Conservation (phyloP, 2,797 vertebrate species). For the Spinus olivaceus region DNA sequence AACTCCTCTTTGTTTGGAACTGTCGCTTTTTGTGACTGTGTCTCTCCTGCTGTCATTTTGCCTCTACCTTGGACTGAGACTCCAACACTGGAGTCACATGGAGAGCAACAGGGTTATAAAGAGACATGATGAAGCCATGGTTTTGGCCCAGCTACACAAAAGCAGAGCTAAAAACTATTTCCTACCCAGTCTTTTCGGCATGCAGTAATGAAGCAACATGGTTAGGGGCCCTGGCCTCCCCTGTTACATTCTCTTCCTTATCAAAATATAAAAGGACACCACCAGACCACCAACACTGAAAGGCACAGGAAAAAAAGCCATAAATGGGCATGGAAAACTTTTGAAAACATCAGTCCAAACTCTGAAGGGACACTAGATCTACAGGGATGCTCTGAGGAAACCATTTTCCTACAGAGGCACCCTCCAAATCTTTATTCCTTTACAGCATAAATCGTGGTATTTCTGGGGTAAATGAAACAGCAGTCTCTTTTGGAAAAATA, state of each 20-base stretch:
- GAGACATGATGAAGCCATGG: rapidly evolving
- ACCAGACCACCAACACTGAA: not conserved
- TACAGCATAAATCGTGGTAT: not conserved
- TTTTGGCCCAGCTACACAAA: not conserved
- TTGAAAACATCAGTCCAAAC: not conserved
- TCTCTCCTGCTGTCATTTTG: not conserved
- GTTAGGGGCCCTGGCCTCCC: not conserved
- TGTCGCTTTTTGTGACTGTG: not conserved
- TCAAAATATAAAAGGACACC: not conserved
- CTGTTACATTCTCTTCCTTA: not conserved
- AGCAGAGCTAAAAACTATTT: not conserved
- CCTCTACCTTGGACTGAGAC: not conserved
- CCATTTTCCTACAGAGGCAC: not conserved
- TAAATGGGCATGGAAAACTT: not conserved
- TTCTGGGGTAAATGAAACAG: not conserved
- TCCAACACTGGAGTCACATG: not conserved
- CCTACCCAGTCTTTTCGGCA: not conserved
- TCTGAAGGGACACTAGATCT: not conserved
- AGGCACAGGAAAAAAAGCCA: not conserved
- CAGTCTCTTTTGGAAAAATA: not conserved
- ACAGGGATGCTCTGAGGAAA: not conserved
- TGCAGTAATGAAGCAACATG: not conserved
- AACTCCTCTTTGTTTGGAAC: not conserved
- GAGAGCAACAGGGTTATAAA: not conserved
- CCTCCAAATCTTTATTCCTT: not conserved